Conservation (phyloP, 2,888 invertebrate species). For the Pterostichus niger region DNA sequence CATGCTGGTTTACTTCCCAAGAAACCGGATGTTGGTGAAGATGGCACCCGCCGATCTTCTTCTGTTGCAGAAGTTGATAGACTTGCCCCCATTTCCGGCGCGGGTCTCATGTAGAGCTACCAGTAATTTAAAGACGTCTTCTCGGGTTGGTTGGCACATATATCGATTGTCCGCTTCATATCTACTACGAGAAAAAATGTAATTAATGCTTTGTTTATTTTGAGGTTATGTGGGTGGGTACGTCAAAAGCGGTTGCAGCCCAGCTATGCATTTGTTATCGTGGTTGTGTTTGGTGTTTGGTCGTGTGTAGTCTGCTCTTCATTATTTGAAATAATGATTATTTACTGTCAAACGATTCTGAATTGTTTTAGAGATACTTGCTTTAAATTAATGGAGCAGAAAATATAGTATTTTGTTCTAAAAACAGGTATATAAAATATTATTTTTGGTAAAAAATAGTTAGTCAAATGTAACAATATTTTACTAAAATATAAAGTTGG, state of each 20-base stretch:
- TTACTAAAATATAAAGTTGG: no score
- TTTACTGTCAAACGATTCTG: no score
- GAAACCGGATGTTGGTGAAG: constrained; percentile 82
- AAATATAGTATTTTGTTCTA: no score
- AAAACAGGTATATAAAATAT: no score
- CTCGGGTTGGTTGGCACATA: constrained; percentile 82
- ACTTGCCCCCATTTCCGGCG: constrained; percentile 78
- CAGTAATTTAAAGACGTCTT: constrained; percentile 81
- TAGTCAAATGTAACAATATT: no score
- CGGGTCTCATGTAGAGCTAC: constrained; percentile 82
- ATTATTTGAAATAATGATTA: no score
- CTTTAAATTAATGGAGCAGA: no score
- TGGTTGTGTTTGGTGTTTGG: neutral
- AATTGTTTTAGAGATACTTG: no score
- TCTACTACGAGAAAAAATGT: constrained; percentile 70
- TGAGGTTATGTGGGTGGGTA: neutral
- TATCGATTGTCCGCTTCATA: constrained; percentile 81
- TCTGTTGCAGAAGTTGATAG: constrained; percentile 83
- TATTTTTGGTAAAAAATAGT: no score
- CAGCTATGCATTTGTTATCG: constrained; percentile 1
- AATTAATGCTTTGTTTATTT: constrained; percentile 1
- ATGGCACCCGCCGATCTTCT: constrained; percentile 81
- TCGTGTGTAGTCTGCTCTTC: neutral
- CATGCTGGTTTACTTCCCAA: constrained; percentile 75
- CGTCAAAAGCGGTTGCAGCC: constrained; percentile 17